Evolutionary conservation across 2,113 vertebrate species (phyloP).

Genomic region (Anseranas semipalmata): DNA sequence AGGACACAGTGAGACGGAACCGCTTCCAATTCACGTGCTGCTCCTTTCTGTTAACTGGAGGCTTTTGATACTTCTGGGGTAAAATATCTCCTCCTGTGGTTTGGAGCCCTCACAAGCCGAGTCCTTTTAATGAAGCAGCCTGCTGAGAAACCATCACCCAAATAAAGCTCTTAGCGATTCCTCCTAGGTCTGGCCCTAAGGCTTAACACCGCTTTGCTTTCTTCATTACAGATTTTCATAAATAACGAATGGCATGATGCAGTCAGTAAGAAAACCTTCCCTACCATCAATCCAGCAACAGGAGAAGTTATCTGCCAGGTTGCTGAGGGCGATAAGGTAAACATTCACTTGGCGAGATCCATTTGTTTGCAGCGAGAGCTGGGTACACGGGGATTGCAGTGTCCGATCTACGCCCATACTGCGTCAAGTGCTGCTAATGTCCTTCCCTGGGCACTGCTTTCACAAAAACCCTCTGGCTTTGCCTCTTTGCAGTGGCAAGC

Average conservation of each 20-base stretch:
- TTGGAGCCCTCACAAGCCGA: not conserved
- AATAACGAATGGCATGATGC: constrained; percentile 94
- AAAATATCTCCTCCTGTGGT: not conserved
- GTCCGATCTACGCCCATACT: not conserved
- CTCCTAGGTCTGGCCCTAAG: not conserved
- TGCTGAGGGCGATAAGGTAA: constrained; percentile 90
- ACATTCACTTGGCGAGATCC: rapidly evolving
- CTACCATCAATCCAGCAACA: constrained; percentile 89
- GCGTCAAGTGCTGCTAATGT: rapidly evolving
- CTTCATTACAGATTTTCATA: constrained; percentile 88
- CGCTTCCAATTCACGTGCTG: rapidly evolving
- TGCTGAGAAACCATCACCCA: not conserved
- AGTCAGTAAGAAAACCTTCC: constrained; percentile 88
- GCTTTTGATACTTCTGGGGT: not conserved
- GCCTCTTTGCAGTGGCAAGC: not conserved
- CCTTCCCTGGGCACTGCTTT: not conserved
- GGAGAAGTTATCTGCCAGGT: constrained; percentile 94
- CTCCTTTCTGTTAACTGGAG: not conserved
- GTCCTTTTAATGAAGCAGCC: not conserved
- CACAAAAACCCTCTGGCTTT: not conserved
- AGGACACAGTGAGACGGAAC: not conserved
- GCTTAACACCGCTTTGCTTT: not conserved
- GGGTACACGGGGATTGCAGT: not conserved
- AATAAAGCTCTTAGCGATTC: not conserved
- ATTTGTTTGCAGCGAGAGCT: rapidly evolving